These are phyloP conservation scores for Thaumetopoea pityocampa DNA, from an alignment of 1,140 invertebrate species.

Conservation along the genomic window DNA sequence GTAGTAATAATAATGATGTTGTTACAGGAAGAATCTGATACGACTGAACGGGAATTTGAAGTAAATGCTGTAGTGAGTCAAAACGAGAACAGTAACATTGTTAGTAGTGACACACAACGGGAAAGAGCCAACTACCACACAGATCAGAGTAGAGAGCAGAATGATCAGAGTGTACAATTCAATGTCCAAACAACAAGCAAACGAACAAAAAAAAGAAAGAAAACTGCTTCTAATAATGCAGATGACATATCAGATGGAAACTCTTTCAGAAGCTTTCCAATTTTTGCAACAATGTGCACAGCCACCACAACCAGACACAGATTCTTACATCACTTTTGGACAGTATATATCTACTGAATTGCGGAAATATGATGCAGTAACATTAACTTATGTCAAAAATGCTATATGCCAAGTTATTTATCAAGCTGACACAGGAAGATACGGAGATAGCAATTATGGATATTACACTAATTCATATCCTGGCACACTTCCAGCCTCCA, in stretches of 20 bases:
- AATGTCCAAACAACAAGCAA: constrained; percentile 10
- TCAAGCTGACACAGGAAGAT: constrained; percentile 16
- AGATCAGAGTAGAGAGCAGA: too few relatives aligned
- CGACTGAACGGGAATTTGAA: constrained; percentile 16
- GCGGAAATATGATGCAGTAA: constrained; percentile 13
- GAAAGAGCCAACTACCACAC: constrained; percentile 10
- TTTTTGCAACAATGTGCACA: constrained; percentile 19
- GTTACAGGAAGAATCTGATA: constrained; percentile 12
- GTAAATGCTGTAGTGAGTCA: constrained; percentile 16
- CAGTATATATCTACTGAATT: constrained; percentile 17
- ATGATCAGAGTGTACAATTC: too few relatives aligned
- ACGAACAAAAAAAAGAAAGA: constrained; percentile 14
- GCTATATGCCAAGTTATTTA: constrained; percentile 14
- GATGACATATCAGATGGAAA: constrained; percentile 19
- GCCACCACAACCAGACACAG: constrained; percentile 13
- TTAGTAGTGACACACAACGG: constrained; percentile 12
- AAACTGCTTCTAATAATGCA: constrained; percentile 12
- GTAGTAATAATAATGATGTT: constrained; percentile 7
- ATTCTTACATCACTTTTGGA: constrained; percentile 13
- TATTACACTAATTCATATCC: constrained; percentile 19
- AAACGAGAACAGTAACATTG: constrained; percentile 4
- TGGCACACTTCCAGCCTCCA: constrained; percentile 14
- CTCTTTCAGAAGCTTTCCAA: constrained; percentile 19
- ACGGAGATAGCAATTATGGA: constrained; percentile 14
- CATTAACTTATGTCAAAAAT: constrained; percentile 15